Percentiles rank a stretch among this genome's conserved stretches.
These are phyloP conservation scores for Phymatocera aterrima DNA, from an alignment of 2,888 invertebrate species.

Conservation along the genomic window DNA sequence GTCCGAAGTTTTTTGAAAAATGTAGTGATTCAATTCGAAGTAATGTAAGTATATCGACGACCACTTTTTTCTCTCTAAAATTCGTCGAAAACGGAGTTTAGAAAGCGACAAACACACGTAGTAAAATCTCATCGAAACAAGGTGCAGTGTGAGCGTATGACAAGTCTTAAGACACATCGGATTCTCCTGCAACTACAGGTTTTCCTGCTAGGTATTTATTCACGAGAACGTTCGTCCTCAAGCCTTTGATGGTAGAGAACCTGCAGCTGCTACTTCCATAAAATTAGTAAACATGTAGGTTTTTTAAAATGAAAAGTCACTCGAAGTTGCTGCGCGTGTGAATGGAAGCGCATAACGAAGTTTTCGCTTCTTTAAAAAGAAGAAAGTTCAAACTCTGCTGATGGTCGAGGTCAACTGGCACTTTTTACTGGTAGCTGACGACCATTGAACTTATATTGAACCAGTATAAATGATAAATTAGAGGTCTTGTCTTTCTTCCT, in stretches of 20 bases:
- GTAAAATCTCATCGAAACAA: slow-evolving; percentile 16
- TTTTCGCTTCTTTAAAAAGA: slow-evolving; percentile 39
- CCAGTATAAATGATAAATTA: slow-evolving; percentile 18
- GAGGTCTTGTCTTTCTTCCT: background rate
- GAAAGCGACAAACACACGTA: slow-evolving; percentile 22
- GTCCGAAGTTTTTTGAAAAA: slow-evolving; percentile 9
- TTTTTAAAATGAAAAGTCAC: slow-evolving; percentile 22
- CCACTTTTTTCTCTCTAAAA: slow-evolving; percentile 16
- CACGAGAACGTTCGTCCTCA: background rate
- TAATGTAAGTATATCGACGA: background rate
- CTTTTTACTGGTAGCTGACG: slow-evolving; percentile 20
- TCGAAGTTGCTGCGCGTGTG: background rate
- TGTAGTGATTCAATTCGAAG: background rate
- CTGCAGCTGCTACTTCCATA: background rate
- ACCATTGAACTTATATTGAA: slow-evolving; percentile 23
- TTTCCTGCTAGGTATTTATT: background rate
- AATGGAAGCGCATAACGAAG: background rate
- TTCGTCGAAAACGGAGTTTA: slow-evolving; percentile 32
- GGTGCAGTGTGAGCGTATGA: background rate
- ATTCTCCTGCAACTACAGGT: background rate
- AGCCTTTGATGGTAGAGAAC: background rate
- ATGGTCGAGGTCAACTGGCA: slow-evolving; percentile 37
- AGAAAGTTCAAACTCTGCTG: slow-evolving; percentile 40
- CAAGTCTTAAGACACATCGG: background rate
- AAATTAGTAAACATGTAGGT: background rate